Base-by-base conservation (phyloP, 2,888 invertebrate species). In the Epinotia bilunana region DNA sequence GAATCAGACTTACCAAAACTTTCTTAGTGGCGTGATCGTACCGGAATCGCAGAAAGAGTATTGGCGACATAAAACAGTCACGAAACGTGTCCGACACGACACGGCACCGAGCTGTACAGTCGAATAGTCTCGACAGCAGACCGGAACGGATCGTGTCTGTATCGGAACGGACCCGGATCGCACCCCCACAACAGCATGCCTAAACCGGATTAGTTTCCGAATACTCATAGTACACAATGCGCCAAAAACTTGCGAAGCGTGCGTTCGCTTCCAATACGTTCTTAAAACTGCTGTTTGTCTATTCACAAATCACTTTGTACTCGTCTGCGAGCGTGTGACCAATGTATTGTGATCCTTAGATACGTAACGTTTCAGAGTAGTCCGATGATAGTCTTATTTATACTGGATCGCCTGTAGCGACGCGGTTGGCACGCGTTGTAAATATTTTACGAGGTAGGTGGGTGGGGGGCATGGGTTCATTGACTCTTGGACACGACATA, bases 191-290 rank as follows among this genome's bases (percentile, higher is more conserved):
- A 53, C 7, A 53, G n/a, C 53, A 53, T 53, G 53, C 53, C 53
- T 39, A 18, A 67, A 33, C 39, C 55, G 18, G 39, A 33, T 39
- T 57, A 67, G 55, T 39, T 67, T 57, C 33, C 65, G 33, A 33
- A 67, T 18, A 67, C n/a, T 55, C 65, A 67, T 67, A 12, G 46
- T 49, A 20, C 16, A 49, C 23, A 28, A 16, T 9, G n/a, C 61
- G 60, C 16, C 20, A 61, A 61, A 16, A 6, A 23, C 23, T n/a
- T 3, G 39, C 6, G 20, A 57, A 55, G 55, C 67, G 67, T 67
- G 55, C 39, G 9, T 20, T 55, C 20, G 6, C 33, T 18, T 18
- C 16, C 11, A 13, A 53, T 5, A 2, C 53, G 53, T 53, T n/a
- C 7, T n/a, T 53, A 13, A 53, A 53, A 53, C 53, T 53, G 53